phyloP scores from a whole-genome alignment of 2,113 vertebrate species.

The Syngnathus typhle region DNA sequence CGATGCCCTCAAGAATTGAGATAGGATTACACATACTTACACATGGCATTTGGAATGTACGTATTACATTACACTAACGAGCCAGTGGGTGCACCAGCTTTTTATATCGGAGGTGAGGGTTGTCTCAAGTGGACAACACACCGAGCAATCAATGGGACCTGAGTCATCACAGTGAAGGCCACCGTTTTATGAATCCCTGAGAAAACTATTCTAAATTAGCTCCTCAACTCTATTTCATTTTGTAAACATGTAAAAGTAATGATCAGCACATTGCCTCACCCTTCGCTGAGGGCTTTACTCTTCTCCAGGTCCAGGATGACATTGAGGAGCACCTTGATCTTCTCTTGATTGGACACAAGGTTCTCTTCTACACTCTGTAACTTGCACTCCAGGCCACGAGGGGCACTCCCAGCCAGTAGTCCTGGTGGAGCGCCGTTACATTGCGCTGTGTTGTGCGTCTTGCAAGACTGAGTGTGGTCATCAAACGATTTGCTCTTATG shows the following conservation, averaged over 20 bases:
- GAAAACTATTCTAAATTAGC: background rate
- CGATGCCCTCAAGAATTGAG: background rate
- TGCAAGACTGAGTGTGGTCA: conserved; percentile 49
- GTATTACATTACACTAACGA: conserved; percentile 22
- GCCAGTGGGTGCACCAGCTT: background rate
- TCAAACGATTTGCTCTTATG: conserved; percentile 51
- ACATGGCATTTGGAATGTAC: conserved; percentile 46
- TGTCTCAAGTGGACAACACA: background rate
- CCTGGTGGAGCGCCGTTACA: conserved; percentile 72
- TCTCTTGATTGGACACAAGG: conserved; percentile 91
- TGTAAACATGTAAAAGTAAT: background rate
- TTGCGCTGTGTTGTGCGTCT: conserved; percentile 62
- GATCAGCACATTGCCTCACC: conserved; percentile 68
- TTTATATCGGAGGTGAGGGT: background rate
- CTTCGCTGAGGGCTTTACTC: conserved; percentile 91
- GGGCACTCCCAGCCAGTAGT: conserved; percentile 53
- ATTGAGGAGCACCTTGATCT: conserved; percentile 97
- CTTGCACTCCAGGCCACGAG: conserved; percentile 75
- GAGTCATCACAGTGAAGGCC: background rate
- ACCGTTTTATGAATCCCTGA: background rate
- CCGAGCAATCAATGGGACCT: background rate
- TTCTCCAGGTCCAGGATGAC: conserved; percentile 98
- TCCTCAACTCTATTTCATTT: background rate
- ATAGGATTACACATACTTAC: conserved; percentile 12
- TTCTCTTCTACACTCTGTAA: conserved; percentile 91